Conservation (phyloP, 1,140 invertebrate genomes). For the Papilio machaon region DNA sequence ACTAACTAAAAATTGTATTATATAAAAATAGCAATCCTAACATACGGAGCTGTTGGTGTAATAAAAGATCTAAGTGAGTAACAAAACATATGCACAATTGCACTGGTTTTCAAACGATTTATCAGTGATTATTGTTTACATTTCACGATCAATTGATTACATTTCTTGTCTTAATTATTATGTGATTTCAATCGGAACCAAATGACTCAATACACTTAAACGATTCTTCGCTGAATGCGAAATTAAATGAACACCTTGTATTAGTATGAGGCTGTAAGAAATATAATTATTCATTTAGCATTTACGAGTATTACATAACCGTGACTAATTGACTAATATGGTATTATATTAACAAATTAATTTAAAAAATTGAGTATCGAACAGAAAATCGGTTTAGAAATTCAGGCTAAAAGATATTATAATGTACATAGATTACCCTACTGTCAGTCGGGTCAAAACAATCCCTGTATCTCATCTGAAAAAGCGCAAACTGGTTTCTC, state of each 20-base stretch:
- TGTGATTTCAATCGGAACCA: neutral
- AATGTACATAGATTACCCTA: neutral
- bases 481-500: conserved; percentile 61
- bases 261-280: neutral
- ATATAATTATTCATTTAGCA: neutral
- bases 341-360: too few species aligned
- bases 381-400: too few species aligned
- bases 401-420: neutral
- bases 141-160: conserved; percentile 34
- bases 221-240: neutral
- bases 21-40: neutral
- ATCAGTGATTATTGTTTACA: conserved; percentile 30
- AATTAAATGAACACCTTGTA: neutral
- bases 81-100: neutral
- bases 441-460: neutral
- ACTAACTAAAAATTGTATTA: neutral
- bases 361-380: too few species aligned
- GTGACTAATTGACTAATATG: too few species aligned
- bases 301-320: neutral
- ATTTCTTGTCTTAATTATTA: conserved; percentile 25
- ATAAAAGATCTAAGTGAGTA: conserved; percentile 9
- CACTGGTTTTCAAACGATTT: conserved; percentile 2
- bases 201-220: neutral
- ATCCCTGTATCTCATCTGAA: conserved; percentile 44
- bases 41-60: neutral